Percentiles rank a stretch among this genome's conserved stretches.
Conservation (phyloP, 2,113 vertebrate genomes). For the Hippolais icterina region DNA sequence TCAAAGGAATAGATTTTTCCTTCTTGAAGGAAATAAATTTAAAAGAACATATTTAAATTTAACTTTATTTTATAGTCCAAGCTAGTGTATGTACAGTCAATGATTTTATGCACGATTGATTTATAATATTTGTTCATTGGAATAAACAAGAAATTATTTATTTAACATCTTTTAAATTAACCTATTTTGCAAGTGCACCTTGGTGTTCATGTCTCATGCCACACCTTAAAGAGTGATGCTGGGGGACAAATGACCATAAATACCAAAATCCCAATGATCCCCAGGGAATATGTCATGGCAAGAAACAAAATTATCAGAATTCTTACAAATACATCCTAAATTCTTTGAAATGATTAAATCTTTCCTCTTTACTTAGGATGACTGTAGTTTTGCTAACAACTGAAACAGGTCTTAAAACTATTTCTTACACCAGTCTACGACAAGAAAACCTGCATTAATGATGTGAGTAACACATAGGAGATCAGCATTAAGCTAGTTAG, state of each 20-base stretch:
- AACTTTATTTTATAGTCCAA: not conserved
- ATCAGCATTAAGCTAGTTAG: not conserved
- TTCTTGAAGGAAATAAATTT: not conserved
- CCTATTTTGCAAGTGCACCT: not conserved
- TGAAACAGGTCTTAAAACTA: not conserved
- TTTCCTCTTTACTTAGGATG: not conserved
- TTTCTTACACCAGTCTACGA: not conserved
- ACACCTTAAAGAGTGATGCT: not conserved
- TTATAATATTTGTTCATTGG: not conserved
- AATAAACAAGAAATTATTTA: not conserved
- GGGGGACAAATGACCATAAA: not conserved
- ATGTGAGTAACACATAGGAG: not conserved
- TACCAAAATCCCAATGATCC: not conserved
- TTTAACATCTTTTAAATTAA: not conserved
- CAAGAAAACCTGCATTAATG: not conserved
- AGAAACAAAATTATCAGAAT: not conserved
- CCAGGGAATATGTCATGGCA: not conserved
- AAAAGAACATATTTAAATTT: not conserved
- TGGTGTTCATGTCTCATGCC: not conserved
- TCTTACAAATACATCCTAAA: not conserved
- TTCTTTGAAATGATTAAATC: not conserved
- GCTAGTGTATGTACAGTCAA: not conserved
- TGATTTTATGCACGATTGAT: not conserved
- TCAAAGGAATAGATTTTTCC: not conserved
- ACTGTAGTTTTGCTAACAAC: not conserved